Percentiles rank a stretch among this genome's conserved stretches.
phyloP scores from a whole-genome alignment of 2,888 invertebrate genomes.

The Drosophila subquinaria region DNA sequence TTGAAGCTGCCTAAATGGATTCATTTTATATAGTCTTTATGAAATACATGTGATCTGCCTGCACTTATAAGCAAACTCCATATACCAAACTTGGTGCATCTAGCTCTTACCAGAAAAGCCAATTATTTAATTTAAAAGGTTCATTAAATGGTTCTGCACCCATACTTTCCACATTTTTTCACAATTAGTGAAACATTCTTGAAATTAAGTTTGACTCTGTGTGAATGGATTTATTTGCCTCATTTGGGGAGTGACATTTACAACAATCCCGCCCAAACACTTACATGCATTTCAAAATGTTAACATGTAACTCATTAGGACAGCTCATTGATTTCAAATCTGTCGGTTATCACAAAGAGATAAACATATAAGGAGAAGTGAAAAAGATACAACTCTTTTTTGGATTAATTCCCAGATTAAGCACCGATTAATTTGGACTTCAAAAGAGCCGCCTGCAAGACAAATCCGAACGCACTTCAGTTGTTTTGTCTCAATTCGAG shows the following conservation, averaged over 20 bases:
- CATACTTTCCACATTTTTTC: not conserved
- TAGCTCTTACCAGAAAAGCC: not conserved
- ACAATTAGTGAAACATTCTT: not conserved
- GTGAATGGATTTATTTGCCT: not conserved
- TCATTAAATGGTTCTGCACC: not conserved
- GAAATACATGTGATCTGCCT: no score
- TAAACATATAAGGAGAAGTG: not conserved
- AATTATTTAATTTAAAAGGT: not conserved
- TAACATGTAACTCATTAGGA: not conserved
- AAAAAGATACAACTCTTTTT: not conserved
- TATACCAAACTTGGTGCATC: not conserved
- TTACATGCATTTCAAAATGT: not conserved
- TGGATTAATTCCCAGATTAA: not conserved
- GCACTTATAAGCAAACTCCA: not conserved
- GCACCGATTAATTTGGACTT: slow-evolving; percentile 1
- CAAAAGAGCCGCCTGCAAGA: not conserved
- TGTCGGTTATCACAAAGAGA: not conserved
- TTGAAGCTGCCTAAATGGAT: not conserved
- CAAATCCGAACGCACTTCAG: slow-evolving; percentile 1
- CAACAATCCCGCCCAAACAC: not conserved
- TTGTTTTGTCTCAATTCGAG: not conserved
- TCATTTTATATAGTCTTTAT: not conserved
- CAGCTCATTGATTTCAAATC: not conserved
- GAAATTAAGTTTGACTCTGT: not conserved
- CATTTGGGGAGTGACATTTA: not conserved